Percentiles rank a stretch among this genome's conserved stretches.
These are phyloP conservation scores for Gobionotothen gibberifrons DNA, from an alignment of 2,797 vertebrate genomes.

Conservation along the genomic window DNA sequence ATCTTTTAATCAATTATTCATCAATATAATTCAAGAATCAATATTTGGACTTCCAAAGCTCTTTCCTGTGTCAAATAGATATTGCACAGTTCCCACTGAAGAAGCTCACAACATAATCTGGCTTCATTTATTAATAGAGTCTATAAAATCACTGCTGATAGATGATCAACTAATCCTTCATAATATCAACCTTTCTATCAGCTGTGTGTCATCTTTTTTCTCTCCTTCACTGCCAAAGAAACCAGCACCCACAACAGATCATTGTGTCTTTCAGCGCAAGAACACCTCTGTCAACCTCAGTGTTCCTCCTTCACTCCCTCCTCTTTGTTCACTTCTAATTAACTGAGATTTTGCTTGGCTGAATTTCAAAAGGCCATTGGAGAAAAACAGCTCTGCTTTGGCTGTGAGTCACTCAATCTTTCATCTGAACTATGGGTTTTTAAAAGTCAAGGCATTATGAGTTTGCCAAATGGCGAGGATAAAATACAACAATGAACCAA, in stretches of 20 bases:
- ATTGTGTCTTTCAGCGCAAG: conserved; percentile 62
- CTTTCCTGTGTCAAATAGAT: background rate
- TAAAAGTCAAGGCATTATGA: conserved; percentile 77
- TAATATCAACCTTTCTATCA: conserved; percentile 24
- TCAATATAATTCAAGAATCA: background rate
- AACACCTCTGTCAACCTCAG: conserved; percentile 59
- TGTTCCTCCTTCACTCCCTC: conserved; percentile 59
- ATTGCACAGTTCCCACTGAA: background rate
- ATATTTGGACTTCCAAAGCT: background rate
- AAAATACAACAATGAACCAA: conserved; percentile 68
- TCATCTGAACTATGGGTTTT: conserved; percentile 76
- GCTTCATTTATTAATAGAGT: conserved; percentile 10
- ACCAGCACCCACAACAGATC: conserved; percentile 47
- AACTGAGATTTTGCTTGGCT: conserved; percentile 80
- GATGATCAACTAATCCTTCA: conserved; percentile 19
- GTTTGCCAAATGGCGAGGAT: conserved; percentile 69
- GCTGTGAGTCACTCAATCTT: conserved; percentile 73
- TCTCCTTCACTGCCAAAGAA: conserved; percentile 25
- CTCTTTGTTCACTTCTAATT: conserved; percentile 80
- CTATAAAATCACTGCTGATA: conserved; percentile 24
- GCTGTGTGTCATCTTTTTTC: conserved; percentile 22
- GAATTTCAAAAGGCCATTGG: conserved; percentile 79
- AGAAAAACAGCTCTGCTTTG: conserved; percentile 62
- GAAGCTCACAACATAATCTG: background rate
- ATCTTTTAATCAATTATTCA: no score